Percentiles rank a stretch among this genome's conserved stretches.
phyloP scores from a whole-genome alignment of 1,140 invertebrate genomes.

The Diachasma alloeum region DNA sequence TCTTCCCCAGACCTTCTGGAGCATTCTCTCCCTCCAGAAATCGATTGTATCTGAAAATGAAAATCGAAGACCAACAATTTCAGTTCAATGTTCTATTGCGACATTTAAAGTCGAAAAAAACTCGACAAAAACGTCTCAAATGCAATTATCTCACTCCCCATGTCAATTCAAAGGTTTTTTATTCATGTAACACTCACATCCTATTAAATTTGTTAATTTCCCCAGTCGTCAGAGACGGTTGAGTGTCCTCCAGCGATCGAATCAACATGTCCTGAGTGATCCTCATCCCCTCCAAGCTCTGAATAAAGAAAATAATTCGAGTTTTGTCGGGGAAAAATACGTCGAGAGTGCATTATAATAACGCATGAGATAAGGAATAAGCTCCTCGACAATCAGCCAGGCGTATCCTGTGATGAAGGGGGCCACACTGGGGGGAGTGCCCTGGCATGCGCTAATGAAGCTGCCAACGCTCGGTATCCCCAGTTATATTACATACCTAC shows the following conservation, averaged over 20 bases:
- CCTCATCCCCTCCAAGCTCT: slow-evolving; percentile 33
- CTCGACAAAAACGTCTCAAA: no score
- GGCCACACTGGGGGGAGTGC: slow-evolving; percentile 36
- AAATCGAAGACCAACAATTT: slow-evolving; percentile 15
- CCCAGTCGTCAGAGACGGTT: slow-evolving; percentile 70
- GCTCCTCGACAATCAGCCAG: slow-evolving; percentile 51
- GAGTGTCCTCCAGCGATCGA: slow-evolving; percentile 69
- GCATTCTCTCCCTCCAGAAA: slow-evolving; percentile 47
- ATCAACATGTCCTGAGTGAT: slow-evolving; percentile 66
- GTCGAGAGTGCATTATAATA: slow-evolving; percentile 44
- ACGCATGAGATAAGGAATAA: slow-evolving; percentile 53
- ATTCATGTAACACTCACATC: slow-evolving; percentile 62
- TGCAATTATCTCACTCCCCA: no score
- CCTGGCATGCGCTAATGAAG: slow-evolving; percentile 53
- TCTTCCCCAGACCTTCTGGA: slow-evolving; percentile 33
- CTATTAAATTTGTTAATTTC: slow-evolving; percentile 72
- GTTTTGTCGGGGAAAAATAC: not conserved
- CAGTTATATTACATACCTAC: slow-evolving; percentile 51
- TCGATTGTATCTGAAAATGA: slow-evolving; percentile 50
- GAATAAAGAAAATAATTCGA: slow-evolving; percentile 22
- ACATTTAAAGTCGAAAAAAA: not conserved
- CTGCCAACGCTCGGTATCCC: slow-evolving; percentile 49
- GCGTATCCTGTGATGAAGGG: slow-evolving; percentile 47
- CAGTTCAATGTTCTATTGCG: not conserved
- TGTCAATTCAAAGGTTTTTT: not conserved